phyloP scores from a whole-genome alignment of 2,113 vertebrate species.

The Tragelaphus buxtoni region DNA sequence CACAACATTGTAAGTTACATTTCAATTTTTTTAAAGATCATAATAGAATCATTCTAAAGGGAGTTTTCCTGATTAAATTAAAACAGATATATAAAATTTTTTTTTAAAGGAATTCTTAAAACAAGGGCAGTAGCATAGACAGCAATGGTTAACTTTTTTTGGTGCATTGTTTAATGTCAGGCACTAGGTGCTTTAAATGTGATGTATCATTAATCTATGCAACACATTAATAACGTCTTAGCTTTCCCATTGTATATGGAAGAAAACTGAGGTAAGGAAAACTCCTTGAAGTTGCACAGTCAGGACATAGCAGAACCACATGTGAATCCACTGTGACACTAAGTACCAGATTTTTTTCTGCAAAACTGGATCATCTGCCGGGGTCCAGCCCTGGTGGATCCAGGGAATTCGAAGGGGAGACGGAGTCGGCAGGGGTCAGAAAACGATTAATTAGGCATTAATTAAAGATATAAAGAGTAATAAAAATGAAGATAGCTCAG shows the following conservation, averaged over 20 bases:
- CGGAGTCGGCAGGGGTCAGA: too few relatives aligned
- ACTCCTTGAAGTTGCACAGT: neutral
- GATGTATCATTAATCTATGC: neutral
- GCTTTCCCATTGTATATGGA: neutral
- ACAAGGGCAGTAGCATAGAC: neutral
- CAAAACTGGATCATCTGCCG: neutral
- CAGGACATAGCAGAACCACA: neutral
- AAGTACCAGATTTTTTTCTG: neutral
- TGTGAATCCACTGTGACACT: neutral
- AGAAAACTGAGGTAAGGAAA: neutral
- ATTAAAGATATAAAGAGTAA: too few relatives aligned
- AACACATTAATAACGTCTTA: neutral
- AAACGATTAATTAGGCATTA: too few relatives aligned
- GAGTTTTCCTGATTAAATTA: neutral
- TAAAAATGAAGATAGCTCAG: too few relatives aligned
- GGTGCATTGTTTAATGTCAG: neutral
- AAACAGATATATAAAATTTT: neutral
- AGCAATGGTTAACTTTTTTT: neutral
- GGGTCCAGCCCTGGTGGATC: too few relatives aligned
- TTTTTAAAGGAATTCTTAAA: neutral
- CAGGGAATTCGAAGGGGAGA: too few relatives aligned
- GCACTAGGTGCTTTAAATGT: neutral
- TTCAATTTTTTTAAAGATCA: neutral
- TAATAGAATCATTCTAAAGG: neutral
- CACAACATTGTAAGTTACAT: neutral